Conservation (phyloP, 2,797 vertebrate genomes). For the Atherinosoma microstoma region DNA sequence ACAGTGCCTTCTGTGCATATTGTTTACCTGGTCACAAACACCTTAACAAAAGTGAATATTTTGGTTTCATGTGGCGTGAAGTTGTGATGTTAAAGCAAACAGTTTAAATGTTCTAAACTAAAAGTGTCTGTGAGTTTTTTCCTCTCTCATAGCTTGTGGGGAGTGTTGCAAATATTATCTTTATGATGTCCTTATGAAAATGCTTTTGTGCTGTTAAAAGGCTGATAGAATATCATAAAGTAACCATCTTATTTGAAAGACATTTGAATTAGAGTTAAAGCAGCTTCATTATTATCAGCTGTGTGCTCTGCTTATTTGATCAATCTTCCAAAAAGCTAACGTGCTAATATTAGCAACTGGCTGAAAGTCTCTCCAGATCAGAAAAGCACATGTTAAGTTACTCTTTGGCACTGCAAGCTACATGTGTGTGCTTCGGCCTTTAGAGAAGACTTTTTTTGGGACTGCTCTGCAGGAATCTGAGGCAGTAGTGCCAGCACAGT, state of each 20-base stretch:
- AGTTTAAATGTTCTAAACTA: slow-evolving; percentile 7
- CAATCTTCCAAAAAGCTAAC: slow-evolving; percentile 71
- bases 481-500: slow-evolving; percentile 71
- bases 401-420: slow-evolving; percentile 66
- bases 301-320: slow-evolving; percentile 58
- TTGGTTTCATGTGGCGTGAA: slow-evolving; percentile 22
- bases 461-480: slow-evolving; percentile 68
- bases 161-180: slow-evolving; percentile 33
- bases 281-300: slow-evolving; percentile 30
- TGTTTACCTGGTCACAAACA: slow-evolving; percentile 49
- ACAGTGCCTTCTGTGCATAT: slow-evolving; percentile 37
- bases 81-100: slow-evolving; percentile 3
- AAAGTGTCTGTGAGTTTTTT: slow-evolving; percentile 11
- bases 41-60: slow-evolving; percentile 28
- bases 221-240: slow-evolving; percentile 31
- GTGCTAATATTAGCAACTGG: slow-evolving; percentile 78
- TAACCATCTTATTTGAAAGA: slow-evolving; percentile 47
- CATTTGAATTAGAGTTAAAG: slow-evolving; percentile 37
- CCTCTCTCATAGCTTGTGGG: slow-evolving; percentile 14
- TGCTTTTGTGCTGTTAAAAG: slow-evolving; percentile 38
- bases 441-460: slow-evolving; percentile 74
- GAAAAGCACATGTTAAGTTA: slow-evolving; percentile 77
- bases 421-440: slow-evolving; percentile 69
- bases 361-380: slow-evolving; percentile 76
- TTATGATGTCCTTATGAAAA: slow-evolving; percentile 33